Conservation (phyloP, 2,888 invertebrate species). For the Rhagonycha lutea region DNA sequence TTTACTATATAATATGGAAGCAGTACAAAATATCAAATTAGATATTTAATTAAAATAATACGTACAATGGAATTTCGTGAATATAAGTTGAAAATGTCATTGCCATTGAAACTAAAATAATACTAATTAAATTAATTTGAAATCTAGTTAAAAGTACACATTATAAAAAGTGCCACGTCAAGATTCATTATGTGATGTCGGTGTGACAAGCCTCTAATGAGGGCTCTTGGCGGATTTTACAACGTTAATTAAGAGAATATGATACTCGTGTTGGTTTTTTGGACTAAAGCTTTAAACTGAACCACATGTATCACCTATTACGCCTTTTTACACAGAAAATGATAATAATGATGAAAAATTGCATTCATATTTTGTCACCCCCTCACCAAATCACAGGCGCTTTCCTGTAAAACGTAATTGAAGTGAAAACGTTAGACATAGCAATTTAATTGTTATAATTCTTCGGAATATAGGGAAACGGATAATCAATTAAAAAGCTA, state of each 20-base stretch:
- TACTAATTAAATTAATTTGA: slow-evolving; percentile 52
- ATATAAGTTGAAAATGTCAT: background rate
- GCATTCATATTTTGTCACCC: slow-evolving; percentile 18
- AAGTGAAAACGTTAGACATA: background rate
- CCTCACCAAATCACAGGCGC: background rate
- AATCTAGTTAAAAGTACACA: slow-evolving; percentile 52
- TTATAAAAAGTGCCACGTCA: slow-evolving; percentile 54
- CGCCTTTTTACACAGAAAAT: slow-evolving; percentile 35
- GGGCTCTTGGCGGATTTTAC: slow-evolving; percentile 53
- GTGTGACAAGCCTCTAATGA: slow-evolving; percentile 55
- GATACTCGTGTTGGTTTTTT: slow-evolving; percentile 50
- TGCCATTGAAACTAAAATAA: slow-evolving; percentile 17
- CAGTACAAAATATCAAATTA: background rate
- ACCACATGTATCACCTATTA: slow-evolving; percentile 41
- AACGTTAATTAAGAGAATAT: slow-evolving; percentile 55
- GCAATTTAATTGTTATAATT: slow-evolving; percentile 9
- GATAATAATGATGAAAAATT: slow-evolving; percentile 37
- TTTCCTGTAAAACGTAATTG: background rate
- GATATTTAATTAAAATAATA: background rate
- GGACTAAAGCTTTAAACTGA: slow-evolving; percentile 47
- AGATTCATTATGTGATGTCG: slow-evolving; percentile 54
- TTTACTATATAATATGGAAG: background rate
- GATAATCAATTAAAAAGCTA: background rate
- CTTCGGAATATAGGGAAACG: background rate
- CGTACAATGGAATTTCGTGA: background rate